Evolutionary conservation across 2,888 invertebrate genomes (phyloP).

Genomic region (Anoplius nigerrimus): DNA sequence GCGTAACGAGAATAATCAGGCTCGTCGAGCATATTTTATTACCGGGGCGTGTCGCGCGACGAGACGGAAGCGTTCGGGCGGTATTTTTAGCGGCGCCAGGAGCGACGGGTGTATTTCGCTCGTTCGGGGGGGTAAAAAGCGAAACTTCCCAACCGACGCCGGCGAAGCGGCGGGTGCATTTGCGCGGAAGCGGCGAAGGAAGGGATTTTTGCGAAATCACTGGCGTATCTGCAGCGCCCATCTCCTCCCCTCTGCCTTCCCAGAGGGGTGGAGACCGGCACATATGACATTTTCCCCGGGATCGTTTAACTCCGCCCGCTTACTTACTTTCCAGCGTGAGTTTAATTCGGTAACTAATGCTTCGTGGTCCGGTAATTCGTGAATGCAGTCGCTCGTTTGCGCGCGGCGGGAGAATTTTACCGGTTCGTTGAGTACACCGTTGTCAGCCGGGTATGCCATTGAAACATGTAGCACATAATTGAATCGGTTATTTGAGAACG

Average conservation of each 20-base stretch:
- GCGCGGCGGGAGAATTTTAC: slow-evolving; percentile 31
- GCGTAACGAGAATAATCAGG: no score
- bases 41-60: background rate
- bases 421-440: slow-evolving; percentile 33
- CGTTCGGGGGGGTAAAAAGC: no score
- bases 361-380: slow-evolving; percentile 39
- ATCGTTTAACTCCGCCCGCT: slow-evolving; percentile 17
- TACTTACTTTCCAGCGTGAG: slow-evolving; percentile 39
- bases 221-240: no score
- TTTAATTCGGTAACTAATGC: slow-evolving; percentile 49
- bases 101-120: no score
- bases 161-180: no score
- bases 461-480: slow-evolving; percentile 33
- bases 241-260: background rate
- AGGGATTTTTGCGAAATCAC: no score
- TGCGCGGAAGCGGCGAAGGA: no score
- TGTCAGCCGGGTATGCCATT: slow-evolving; percentile 30
- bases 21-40: background rate
- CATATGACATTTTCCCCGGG: slow-evolving; percentile 1
- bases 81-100: no score
- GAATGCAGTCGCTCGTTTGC: slow-evolving; percentile 20
- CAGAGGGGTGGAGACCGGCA: no score
- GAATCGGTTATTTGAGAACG: slow-evolving; percentile 33
- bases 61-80: background rate
- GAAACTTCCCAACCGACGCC: no score